Evolutionary conservation across 2,113 vertebrate species (phyloP), one percentile per base, ranked within the genome.

Genomic region (Epinephelus cyanopodus): DNA sequence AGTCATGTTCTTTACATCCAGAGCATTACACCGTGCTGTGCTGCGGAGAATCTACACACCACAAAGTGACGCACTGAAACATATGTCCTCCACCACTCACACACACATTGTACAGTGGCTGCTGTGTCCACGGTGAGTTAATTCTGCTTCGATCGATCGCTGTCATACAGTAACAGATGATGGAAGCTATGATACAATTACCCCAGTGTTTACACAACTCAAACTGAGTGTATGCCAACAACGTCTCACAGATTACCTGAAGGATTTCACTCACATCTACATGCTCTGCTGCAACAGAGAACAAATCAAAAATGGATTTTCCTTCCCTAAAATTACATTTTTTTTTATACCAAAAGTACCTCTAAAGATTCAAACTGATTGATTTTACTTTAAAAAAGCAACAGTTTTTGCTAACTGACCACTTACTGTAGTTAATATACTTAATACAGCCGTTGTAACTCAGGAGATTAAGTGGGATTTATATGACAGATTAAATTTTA

Each of bases 401-500:
- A 45, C 47, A 3, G 45, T 15, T 54, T 1, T 14, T 15, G 33
- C 4, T n/a, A 11, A 8, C 21, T 3, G 58, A 50, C 45, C 62
- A 8, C 45, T 14, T 42, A 50, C 37, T 52, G n/a, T 1, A 14
- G 27, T 17, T 70, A 47, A 76, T 47, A 52, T 56, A 45, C 14
- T 39, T 12, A 62, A 68, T 72, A 48, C 11, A 54, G 56, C 54
- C 9, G 48, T 19, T 53, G 72, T 50, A 69, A 53, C 52, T 12
- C 61, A 74, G 62, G 54, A 89, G 90, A 91, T 93, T 90, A 92
- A 68, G 50, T 60, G 19, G 87, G 90, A 85, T 90, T 91, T 88
- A 52, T 86, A 87, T 83, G 68, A 69, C 80, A 89, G 91, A 92
- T 90, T 90, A 81, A 71, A 84, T 69, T 88, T 76, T 52, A 42